Conservation (phyloP, 2,113 vertebrate species). For the Zosterops borbonicus region DNA sequence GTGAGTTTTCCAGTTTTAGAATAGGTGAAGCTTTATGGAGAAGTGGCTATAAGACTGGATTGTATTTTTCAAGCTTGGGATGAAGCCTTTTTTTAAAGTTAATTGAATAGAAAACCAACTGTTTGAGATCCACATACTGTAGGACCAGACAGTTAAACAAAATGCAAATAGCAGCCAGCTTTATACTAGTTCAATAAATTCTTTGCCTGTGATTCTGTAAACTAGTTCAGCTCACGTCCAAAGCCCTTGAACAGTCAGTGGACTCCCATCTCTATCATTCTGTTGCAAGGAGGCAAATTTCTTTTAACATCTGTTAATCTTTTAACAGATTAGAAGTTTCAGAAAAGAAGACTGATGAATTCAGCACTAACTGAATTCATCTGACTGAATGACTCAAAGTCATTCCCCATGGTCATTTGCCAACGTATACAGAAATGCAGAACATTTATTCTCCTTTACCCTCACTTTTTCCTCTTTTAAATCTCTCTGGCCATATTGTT, state of each 20-base stretch:
- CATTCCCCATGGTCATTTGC: background rate
- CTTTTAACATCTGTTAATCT: background rate
- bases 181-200: background rate
- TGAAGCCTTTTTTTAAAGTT: background rate
- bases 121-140: background rate
- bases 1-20: background rate
- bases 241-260: conserved; percentile 73
- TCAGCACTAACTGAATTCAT: background rate
- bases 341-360: background rate
- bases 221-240: conserved; percentile 75
- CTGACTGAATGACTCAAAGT: background rate
- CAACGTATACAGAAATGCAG: background rate
- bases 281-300: conserved; percentile 74
- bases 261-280: conserved; percentile 74
- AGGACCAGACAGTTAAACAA: background rate
- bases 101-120: background rate
- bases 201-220: conserved; percentile 80
- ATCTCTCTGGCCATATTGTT: background rate
- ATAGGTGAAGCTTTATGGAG: background rate
- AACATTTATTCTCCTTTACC: background rate
- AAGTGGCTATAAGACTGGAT: background rate
- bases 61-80: background rate
- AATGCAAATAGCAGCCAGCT: background rate
- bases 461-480: background rate
- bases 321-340: background rate